Evolutionary conservation across 2,888 invertebrate genomes (phyloP).

Genomic region (Sepiola atlantica): DNA sequence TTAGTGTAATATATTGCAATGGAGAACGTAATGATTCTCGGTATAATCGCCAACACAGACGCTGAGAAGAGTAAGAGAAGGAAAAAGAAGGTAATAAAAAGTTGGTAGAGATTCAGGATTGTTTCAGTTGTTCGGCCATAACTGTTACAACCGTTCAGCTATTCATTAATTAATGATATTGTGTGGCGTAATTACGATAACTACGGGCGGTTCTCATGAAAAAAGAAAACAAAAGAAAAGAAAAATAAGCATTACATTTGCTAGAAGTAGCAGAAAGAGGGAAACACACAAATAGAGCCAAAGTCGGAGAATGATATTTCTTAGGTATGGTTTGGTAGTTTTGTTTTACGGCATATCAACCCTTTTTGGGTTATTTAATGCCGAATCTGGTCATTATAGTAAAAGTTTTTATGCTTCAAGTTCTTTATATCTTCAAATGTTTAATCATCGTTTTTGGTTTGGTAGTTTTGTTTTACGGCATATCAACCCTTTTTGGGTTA

Average conservation of each 20-base stretch:
- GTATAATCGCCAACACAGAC: background rate
- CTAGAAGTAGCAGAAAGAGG: background rate
- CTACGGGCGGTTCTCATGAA: background rate
- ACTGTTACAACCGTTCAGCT: background rate
- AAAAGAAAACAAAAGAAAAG: background rate
- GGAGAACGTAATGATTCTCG: background rate
- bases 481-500: too few relatives aligned
- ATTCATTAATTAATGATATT: constrained; percentile 32
- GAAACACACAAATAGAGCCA: too few relatives aligned
- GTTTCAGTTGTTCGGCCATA: background rate
- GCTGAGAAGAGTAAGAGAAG: background rate
- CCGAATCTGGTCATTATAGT: too few relatives aligned
- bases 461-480: too few relatives aligned
- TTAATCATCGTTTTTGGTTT: too few relatives aligned
- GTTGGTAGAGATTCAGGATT: background rate
- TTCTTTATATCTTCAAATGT: too few relatives aligned
- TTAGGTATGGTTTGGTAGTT: too few relatives aligned
- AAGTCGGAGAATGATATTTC: too few relatives aligned
- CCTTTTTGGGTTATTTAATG: too few relatives aligned
- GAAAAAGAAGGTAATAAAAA: background rate
- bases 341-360: too few relatives aligned
- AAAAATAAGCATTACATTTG: background rate
- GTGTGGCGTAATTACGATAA: background rate
- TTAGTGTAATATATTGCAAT: background rate
- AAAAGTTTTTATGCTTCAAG: too few relatives aligned